A percentile compares a stretch with the other conserved stretches of the same genome.
phyloP scores from a whole-genome alignment of 2,888 invertebrate genomes.

The Drosophila mayaguana region DNA sequence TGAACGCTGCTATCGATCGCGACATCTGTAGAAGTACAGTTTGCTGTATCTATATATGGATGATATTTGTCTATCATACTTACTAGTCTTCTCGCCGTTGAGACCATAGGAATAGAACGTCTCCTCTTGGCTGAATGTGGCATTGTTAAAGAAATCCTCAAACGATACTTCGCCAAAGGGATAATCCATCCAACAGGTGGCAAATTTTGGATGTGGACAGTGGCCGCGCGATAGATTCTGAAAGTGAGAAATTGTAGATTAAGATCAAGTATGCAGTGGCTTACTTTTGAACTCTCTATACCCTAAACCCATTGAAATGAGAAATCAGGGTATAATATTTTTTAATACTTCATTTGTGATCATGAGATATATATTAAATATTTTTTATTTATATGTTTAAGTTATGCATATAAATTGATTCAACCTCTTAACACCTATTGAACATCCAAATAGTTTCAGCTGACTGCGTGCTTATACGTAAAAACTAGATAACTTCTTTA shows the following conservation, averaged over 20 bases:
- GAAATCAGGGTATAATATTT: too few species aligned
- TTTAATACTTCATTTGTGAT: too few species aligned
- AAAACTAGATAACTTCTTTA: background rate
- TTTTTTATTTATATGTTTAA: too few species aligned
- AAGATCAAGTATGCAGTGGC: too few species aligned
- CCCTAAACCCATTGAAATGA: too few species aligned
- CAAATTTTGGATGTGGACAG: slow-evolving; percentile 86
- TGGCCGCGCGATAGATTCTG: slow-evolving; percentile 56
- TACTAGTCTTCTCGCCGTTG: slow-evolving; percentile 85
- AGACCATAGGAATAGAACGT: slow-evolving; percentile 86
- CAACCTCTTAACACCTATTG: background rate
- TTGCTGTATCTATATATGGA: too few species aligned
- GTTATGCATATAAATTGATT: too few species aligned
- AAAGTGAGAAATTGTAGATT: background rate
- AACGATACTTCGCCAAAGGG: slow-evolving; percentile 87
- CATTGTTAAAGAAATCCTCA: slow-evolving; percentile 87
- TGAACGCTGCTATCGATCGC: slow-evolving; percentile 86
- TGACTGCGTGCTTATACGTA: background rate
- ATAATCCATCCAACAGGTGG: slow-evolving; percentile 87
- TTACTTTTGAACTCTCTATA: too few species aligned
- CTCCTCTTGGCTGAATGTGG: slow-evolving; percentile 87
- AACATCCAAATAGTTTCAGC: background rate
- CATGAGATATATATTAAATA: too few species aligned
- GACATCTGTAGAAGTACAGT: slow-evolving; percentile 85
- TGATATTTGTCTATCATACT: slow-evolving; percentile 61